These are phyloP conservation scores for Monarcha castaneiventris DNA, from an alignment of 2,113 vertebrate genomes.

Conservation along the genomic window DNA sequence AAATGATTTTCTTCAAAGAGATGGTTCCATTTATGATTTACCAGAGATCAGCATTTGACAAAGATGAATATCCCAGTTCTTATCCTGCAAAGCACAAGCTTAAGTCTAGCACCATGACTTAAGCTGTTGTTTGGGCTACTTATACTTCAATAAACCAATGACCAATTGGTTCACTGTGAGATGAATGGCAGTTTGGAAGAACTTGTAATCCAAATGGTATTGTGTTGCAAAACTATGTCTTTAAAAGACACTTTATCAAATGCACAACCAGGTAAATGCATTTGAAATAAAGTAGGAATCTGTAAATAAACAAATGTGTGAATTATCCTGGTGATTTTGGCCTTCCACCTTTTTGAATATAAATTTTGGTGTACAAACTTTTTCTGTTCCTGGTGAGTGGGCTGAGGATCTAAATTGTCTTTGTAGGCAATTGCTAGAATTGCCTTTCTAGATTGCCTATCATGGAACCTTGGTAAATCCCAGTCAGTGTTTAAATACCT, in stretches of 20 bases:
- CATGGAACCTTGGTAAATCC: background rate
- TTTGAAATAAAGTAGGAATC: background rate
- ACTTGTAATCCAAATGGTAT: background rate
- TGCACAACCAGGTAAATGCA: background rate
- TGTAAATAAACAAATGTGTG: background rate
- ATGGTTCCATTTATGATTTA: background rate
- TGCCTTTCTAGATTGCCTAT: background rate
- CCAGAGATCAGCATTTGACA: background rate
- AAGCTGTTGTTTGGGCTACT: background rate
- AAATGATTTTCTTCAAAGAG: background rate
- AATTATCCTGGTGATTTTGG: background rate
- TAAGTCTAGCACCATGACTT: background rate
- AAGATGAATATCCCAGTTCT: background rate
- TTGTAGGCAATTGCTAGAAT: background rate
- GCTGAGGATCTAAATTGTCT: background rate
- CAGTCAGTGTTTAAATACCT: background rate
- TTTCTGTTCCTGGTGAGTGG: background rate
- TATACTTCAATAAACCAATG: background rate
- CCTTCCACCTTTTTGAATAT: background rate
- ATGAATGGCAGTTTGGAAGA: background rate
- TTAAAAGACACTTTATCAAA: background rate
- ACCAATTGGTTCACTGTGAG: background rate
- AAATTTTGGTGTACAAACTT: background rate
- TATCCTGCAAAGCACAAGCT: background rate
- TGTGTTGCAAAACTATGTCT: background rate